A percentile compares a stretch with the other conserved stretches of the same genome.
phyloP scores from a whole-genome alignment of 2,113 vertebrate species.

The Onychostoma macrolepis region DNA sequence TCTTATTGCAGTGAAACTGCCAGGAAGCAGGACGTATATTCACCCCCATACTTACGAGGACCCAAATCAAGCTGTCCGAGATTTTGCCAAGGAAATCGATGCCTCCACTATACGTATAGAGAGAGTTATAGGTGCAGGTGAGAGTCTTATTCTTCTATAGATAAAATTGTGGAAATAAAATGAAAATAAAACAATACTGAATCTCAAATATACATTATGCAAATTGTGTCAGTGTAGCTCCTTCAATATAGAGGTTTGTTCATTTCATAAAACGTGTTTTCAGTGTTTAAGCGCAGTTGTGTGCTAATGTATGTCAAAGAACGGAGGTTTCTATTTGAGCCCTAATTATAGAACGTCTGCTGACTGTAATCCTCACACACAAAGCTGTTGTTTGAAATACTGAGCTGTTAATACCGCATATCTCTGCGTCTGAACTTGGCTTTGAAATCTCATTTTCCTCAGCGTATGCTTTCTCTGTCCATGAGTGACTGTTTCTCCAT shows the following conservation, averaged over 20 bases:
- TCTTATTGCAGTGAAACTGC: constrained; percentile 75
- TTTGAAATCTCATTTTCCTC: constrained; percentile 32
- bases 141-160: constrained; percentile 32
- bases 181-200: not conserved
- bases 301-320: constrained; percentile 18
- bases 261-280: not conserved
- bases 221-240: not conserved
- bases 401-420: constrained; percentile 2
- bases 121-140: constrained; percentile 81
- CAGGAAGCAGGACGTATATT: constrained; percentile 80
- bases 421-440: not conserved
- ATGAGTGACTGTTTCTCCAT: not conserved
- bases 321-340: constrained; percentile 39
- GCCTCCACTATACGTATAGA: constrained; percentile 82
- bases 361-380: constrained; percentile 27
- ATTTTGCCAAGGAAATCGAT: constrained; percentile 84
- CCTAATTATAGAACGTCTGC: constrained; percentile 44
- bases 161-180: not conserved
- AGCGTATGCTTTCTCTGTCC: not conserved
- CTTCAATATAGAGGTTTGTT: not conserved
- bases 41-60: constrained; percentile 84
- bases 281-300: not conserved
- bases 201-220: not conserved
- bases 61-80: constrained; percentile 81
- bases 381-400: constrained; percentile 46